Evolutionary conservation across 2,113 vertebrate genomes (phyloP).

Genomic region (Oceanites oceanicus): DNA sequence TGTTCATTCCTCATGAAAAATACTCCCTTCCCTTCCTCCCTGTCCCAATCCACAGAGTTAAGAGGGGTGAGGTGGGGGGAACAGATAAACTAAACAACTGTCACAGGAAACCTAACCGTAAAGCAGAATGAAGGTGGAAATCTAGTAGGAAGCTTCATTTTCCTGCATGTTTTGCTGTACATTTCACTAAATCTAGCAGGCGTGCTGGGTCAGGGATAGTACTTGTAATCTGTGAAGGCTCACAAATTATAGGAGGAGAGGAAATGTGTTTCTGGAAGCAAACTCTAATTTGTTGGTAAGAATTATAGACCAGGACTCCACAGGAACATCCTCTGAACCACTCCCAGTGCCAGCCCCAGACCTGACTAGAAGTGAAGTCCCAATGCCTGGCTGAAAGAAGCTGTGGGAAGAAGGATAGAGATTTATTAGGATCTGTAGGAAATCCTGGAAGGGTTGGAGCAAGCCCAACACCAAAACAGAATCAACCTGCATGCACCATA

Average conservation of each 20-base stretch:
- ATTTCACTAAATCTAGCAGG: background rate
- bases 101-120: background rate
- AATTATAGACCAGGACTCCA: background rate
- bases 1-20: background rate
- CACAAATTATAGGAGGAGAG: background rate
- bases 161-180: background rate
- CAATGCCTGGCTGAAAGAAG: background rate
- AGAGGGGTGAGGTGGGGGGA: rapidly evolving
- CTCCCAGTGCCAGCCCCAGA: background rate
- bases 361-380: background rate
- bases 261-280: background rate
- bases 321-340: background rate
- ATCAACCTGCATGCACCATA: background rate
- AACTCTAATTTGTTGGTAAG: background rate
- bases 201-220: background rate
- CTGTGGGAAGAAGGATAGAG: background rate
- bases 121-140: background rate
- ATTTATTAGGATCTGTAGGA: background rate
- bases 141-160: background rate
- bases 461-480: background rate
- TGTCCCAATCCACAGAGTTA: background rate
- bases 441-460: background rate
- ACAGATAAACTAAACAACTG: background rate
- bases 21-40: background rate
- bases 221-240: background rate